Percentiles rank a stretch among this genome's conserved stretches.
phyloP scores from a whole-genome alignment of 2,797 vertebrate genomes.

The Potorous gilbertii region DNA sequence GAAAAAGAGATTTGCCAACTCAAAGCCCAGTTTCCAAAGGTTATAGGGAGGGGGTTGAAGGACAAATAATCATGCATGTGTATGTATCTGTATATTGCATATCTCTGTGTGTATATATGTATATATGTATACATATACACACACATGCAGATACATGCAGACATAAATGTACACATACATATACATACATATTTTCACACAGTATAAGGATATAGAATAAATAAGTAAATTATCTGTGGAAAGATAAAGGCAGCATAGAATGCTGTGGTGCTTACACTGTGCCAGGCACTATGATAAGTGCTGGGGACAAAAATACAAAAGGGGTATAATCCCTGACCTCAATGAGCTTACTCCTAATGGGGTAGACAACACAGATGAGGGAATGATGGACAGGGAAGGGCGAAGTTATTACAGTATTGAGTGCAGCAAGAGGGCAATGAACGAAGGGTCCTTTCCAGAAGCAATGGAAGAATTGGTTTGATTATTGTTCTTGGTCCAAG shows the following conservation, averaged over 20 bases:
- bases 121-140: neutral
- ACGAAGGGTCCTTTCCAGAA: neutral
- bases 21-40: neutral
- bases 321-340: neutral
- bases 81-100: neutral
- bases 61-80: neutral
- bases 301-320: neutral
- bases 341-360: neutral
- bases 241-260: neutral
- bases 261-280: neutral
- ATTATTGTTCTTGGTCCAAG: neutral
- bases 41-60: neutral
- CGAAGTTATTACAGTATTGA: neutral
- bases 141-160: neutral
- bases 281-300: neutral
- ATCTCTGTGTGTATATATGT: neutral
- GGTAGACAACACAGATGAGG: neutral
- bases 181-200: neutral
- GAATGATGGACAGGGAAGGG: neutral
- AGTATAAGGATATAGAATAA: neutral
- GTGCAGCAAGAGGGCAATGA: neutral
- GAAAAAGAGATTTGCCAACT: neutral
- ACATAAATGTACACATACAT: neutral
- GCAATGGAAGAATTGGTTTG: neutral
- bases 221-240: neutral